Conservation (phyloP, 92 coral and sea anemone genomes). For the Epizoanthus rinbou region DNA sequence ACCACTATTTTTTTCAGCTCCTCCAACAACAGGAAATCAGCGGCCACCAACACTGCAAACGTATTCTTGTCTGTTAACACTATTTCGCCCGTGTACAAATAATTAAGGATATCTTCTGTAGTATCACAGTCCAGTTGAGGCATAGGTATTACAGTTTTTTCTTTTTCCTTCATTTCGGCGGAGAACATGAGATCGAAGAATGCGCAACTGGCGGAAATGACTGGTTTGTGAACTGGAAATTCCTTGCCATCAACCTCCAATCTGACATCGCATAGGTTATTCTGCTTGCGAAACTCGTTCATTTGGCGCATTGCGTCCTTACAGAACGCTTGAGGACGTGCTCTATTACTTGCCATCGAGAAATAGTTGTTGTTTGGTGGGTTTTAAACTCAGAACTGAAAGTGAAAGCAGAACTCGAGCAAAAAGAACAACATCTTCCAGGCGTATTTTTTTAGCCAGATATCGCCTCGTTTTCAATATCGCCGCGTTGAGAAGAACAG, state of each 20-base stretch:
- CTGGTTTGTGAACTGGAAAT: background rate
- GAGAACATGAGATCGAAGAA: slow-evolving; percentile 8
- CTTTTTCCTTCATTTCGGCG: background rate
- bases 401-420: background rate
- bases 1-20: background rate
- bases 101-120: slow-evolving; percentile 12
- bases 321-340: slow-evolving; percentile 1
- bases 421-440: no score
- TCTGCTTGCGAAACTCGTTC: slow-evolving; percentile 15
- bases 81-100: slow-evolving; percentile 6
- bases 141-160: background rate
- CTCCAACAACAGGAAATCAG: slow-evolving; percentile 4
- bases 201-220: background rate
- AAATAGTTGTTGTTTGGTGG: background rate
- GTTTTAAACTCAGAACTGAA: background rate
- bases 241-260: slow-evolving; percentile 12
- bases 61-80: background rate
- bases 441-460: no score
- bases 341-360: background rate
- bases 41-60: background rate
- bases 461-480: slow-evolving; percentile 46
- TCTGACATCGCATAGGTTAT: background rate
- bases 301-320: slow-evolving; percentile 1
- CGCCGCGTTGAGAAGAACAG: slow-evolving; percentile 36
- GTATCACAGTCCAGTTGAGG: slow-evolving; percentile 9